These are phyloP conservation scores for Chrysopa pallens DNA, from an alignment of 1,140 invertebrate genomes.

Conservation along the genomic window DNA sequence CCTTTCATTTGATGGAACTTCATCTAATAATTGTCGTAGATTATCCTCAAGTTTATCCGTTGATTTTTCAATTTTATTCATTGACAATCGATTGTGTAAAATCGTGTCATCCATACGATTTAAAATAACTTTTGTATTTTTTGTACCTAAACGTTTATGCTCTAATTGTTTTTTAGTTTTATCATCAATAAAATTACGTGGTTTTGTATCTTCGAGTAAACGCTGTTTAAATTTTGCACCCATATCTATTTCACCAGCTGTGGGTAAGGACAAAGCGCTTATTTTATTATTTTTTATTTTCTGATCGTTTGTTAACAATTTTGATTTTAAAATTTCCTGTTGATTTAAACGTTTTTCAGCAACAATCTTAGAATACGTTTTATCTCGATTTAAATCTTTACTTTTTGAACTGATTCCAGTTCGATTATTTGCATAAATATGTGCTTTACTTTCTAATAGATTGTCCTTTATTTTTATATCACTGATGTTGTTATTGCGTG, in stretches of 20 bases:
- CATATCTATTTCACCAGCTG: constrained; percentile 22
- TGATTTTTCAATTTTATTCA: not conserved
- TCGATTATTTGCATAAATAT: not conserved
- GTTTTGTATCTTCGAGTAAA: constrained; percentile 26
- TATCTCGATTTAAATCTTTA: constrained; percentile 28
- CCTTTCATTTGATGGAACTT: not conserved
- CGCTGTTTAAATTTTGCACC: constrained; percentile 42
- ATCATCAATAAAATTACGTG: constrained; percentile 4
- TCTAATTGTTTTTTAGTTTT: not conserved
- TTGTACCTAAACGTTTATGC: constrained; percentile 4
- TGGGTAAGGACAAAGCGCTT: constrained; percentile 14
- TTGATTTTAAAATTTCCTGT: not conserved
- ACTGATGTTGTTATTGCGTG: no score
- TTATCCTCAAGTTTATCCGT: not conserved
- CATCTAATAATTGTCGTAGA: not conserved
- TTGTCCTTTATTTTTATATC: not conserved
- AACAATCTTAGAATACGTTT: constrained; percentile 31
- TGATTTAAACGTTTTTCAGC: constrained; percentile 18
- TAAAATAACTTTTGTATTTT: constrained; percentile 4
- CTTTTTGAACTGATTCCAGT: constrained; percentile 10
- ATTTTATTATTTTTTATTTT: no score
- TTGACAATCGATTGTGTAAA: not conserved
- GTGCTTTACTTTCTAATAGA: not conserved
- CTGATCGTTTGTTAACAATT: not conserved
- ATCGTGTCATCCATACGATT: not conserved